These are phyloP conservation scores for Hofmannophila pseudospretella DNA, from an alignment of 2,888 invertebrate species.

Conservation along the genomic window DNA sequence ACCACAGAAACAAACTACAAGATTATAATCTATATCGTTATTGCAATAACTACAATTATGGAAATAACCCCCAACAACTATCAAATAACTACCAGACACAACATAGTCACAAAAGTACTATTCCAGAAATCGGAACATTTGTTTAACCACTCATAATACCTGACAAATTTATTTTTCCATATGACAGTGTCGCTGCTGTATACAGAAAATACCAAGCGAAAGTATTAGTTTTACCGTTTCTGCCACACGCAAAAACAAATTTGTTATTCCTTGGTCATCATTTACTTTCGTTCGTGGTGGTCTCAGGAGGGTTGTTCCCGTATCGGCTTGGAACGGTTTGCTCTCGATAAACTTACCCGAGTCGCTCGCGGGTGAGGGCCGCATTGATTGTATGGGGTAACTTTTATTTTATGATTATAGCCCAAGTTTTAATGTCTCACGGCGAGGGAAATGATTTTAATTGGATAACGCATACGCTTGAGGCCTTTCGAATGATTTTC, in stretches of 20 bases:
- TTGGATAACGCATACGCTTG: slow-evolving; percentile 12
- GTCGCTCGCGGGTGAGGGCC: slow-evolving; percentile 15
- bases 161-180: neutral
- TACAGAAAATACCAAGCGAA: neutral
- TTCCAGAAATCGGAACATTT: no score
- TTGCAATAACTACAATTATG: no score
- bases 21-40: no score
- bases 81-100: no score
- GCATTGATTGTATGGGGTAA: slow-evolving; percentile 34
- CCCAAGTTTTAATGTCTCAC: slow-evolving; percentile 22
- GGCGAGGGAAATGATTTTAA: slow-evolving; percentile 18
- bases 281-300: slow-evolving; percentile 18
- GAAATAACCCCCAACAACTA: no score
- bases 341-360: slow-evolving; percentile 14
- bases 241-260: neutral
- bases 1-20: no score
- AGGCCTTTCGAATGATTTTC: slow-evolving; percentile 8
- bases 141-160: no score
- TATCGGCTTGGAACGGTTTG: slow-evolving; percentile 23
- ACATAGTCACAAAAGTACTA: no score
- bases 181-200: neutral
- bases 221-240: neutral
- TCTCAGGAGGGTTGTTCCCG: slow-evolving; percentile 39
- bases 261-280: slow-evolving; percentile 14
- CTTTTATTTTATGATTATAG: slow-evolving; percentile 40